Evolutionary conservation across 2,797 vertebrate genomes (phyloP).

Genomic region (Eidolon dupreanum): DNA sequence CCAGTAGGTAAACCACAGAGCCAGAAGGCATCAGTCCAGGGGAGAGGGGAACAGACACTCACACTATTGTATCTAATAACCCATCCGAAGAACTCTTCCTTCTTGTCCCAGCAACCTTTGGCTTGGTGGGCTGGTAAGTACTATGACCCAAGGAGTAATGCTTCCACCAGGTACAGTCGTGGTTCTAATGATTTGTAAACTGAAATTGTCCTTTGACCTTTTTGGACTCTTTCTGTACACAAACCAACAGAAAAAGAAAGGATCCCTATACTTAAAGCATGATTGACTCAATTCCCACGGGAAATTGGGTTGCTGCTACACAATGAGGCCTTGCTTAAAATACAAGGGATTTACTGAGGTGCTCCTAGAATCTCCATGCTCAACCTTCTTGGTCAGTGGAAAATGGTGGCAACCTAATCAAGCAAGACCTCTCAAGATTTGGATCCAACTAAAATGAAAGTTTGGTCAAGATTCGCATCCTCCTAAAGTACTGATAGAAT

Average conservation of each 20-base stretch:
- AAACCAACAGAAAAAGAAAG: background rate
- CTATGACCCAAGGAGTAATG: background rate
- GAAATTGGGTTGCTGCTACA: background rate
- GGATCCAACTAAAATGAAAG: background rate
- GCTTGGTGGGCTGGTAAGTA: background rate
- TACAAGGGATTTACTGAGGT: background rate
- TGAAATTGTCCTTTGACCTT: background rate
- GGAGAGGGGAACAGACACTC: background rate
- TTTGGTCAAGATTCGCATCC: background rate
- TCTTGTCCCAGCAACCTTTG: background rate
- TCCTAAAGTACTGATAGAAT: background rate
- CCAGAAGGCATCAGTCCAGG: background rate
- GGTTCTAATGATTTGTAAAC: background rate
- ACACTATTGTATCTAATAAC: background rate
- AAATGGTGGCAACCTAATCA: background rate
- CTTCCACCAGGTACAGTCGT: background rate
- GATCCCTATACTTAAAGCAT: background rate
- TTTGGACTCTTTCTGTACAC: background rate
- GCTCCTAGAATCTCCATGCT: no score
- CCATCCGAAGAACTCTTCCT: background rate
- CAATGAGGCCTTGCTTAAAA: background rate
- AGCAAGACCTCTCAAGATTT: background rate
- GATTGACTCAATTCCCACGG: background rate
- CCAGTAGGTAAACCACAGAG: background rate
- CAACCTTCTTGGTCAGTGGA: background rate